A percentile compares a stretch with the other conserved stretches of the same genome.
These are phyloP conservation scores for Heliconius nattereri DNA, from an alignment of 1,140 invertebrate genomes.

Conservation along the genomic window DNA sequence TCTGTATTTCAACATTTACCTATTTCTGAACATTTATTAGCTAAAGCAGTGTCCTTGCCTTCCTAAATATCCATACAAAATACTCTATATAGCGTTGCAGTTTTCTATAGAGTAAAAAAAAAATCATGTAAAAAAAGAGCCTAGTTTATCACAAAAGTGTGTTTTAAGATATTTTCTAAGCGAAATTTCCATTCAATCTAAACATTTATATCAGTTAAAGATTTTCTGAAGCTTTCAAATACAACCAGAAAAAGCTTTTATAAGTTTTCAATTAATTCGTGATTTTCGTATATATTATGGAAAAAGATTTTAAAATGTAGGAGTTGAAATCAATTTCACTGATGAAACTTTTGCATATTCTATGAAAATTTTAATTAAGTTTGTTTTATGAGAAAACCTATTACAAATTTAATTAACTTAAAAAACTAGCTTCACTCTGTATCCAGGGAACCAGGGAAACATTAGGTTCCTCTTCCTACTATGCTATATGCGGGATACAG, in stretches of 20 bases:
- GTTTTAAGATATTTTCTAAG: too few relatives aligned
- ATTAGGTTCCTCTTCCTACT: neutral
- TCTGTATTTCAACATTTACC: too few relatives aligned
- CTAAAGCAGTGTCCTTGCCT: too few relatives aligned
- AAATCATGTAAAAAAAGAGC: too few relatives aligned
- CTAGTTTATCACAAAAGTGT: too few relatives aligned
- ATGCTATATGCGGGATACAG: too few relatives aligned
- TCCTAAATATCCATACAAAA: too few relatives aligned
- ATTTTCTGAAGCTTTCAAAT: neutral
- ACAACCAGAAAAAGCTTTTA: neutral
- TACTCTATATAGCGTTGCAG: too few relatives aligned
- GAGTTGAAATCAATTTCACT: neutral
- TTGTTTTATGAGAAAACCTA: neutral
- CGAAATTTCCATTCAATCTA: neutral
- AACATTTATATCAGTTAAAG: neutral
- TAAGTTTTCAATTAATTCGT: neutral
- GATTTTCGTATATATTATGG: neutral
- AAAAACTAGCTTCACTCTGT: neutral
- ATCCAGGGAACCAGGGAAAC: neutral
- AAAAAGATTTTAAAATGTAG: neutral
- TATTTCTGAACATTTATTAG: too few relatives aligned
- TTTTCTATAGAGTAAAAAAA: too few relatives aligned
- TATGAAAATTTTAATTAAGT: neutral
- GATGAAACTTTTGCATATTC: neutral
- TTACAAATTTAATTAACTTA: neutral